Base-by-base conservation (phyloP, 2,113 vertebrate species). In the Oceanodroma tethys region DNA sequence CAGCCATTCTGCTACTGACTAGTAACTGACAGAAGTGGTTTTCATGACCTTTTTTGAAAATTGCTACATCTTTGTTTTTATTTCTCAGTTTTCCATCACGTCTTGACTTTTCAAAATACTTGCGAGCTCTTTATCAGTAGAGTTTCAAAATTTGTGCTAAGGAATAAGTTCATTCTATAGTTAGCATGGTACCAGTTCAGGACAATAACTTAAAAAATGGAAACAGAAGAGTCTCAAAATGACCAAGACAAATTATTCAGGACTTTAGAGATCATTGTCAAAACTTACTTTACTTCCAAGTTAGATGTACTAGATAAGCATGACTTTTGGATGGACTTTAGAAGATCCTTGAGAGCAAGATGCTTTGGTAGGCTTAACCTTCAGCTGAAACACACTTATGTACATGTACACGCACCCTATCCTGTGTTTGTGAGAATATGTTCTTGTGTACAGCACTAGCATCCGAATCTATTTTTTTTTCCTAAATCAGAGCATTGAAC, bases 101-200 rank as follows among this genome's bases (percentile, higher is more conserved):
- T 88, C 71, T 78, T 75, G 43, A 65, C 43, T 93, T 95, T 81
- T 82, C 56, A 87, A 91, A 93, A 72, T 50, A 67, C 30, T 88
- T 66, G 32, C 1, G 7, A 84, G n/a, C 34, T 88, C 45, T 58
- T 91, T 91, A 93, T 56, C 58, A 50, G 30, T 38, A 67, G 58
- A 22, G 17, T 67, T 95, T 59, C 47, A 76, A 93, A 95, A 78
- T 21, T 26, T 55, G 6, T 55, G 19, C 18, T 68, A 52, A 71
- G 53, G 26, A 89, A 27, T 65, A 76, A 42, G 5, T 73, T 81
- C 13, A 17, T 70, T 88, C 67, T 81, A 34, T 30, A 73, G 67
- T 29, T 71, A 81, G 16, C 14, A 30, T 47, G 29, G 22, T 79
- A 38, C 42, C 8, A 21, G 13, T 72, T 90, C 23, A 74, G 67